A percentile compares a stretch with the other conserved stretches of the same genome.
Evolutionary conservation across 2,888 invertebrate genomes (phyloP).

Genomic region (Neuroscelio doddi): DNA sequence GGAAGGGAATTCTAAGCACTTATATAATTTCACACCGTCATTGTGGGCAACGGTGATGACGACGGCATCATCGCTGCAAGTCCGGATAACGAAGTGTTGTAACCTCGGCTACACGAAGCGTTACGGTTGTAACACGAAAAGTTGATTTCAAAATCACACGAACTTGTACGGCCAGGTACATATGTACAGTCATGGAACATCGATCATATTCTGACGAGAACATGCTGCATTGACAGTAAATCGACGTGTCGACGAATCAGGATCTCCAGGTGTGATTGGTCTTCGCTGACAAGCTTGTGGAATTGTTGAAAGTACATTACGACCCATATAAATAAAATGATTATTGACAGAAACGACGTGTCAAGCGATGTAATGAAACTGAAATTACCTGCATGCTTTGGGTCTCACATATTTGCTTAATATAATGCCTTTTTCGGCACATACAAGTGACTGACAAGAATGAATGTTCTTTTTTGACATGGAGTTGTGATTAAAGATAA

Average conservation of each 20-base stretch:
- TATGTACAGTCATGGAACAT: conserved; percentile 32
- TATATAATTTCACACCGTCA: conserved; percentile 44
- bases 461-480: no score
- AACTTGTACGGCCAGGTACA: conserved; percentile 17
- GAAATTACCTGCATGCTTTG: no score
- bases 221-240: conserved; percentile 35
- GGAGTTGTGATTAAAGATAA: no score
- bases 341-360: no score
- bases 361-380: no score
- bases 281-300: conserved; percentile 8
- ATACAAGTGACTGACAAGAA: no score
- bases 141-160: conserved; percentile 40
- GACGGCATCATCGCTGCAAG: conserved; percentile 20
- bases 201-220: conserved; percentile 43
- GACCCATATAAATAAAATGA: conserved; percentile 34
- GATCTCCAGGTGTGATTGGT: conserved; percentile 28
- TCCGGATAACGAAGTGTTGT: conserved; percentile 28
- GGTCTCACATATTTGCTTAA: no score
- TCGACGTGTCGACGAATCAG: conserved; percentile 31
- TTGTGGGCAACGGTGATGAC: conserved; percentile 38
- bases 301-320: conserved; percentile 37
- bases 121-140: conserved; percentile 43
- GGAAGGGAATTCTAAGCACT: conserved; percentile 34
- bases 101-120: conserved; percentile 37
- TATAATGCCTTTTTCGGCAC: no score